A percentile compares a stretch with the other conserved stretches of the same genome.
Evolutionary conservation across 2,797 vertebrate species (phyloP).

Genomic region (Natrix natrix): DNA sequence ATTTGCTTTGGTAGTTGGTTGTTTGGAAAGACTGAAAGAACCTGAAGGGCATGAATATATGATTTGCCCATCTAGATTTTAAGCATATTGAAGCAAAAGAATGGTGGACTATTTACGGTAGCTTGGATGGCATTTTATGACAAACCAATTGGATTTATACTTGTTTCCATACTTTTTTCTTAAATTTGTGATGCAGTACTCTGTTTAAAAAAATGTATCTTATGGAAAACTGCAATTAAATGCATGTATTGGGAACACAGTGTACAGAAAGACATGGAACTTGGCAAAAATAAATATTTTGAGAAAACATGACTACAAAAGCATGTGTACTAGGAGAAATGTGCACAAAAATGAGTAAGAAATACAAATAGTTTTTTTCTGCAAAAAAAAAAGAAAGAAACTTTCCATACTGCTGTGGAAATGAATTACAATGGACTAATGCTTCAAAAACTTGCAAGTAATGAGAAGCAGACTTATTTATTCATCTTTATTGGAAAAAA

Average conservation of each 20-base stretch:
- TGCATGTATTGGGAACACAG: neutral
- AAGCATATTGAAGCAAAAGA: neutral
- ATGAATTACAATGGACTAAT: neutral
- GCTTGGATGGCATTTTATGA: neutral
- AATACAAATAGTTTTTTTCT: neutral
- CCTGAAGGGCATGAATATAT: neutral
- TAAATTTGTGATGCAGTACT: neutral
- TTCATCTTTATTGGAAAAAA: neutral
- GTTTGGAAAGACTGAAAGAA: neutral
- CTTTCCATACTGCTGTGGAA: neutral
- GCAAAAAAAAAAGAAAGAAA: neutral
- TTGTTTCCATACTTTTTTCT: neutral
- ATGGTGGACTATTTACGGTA: neutral
- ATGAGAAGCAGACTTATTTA: neutral
- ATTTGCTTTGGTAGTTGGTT: neutral
- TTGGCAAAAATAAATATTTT: neutral
- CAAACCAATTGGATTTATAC: neutral
- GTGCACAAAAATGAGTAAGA: neutral
- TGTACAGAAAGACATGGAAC: neutral
- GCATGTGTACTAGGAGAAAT: neutral
- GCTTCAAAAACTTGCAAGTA: neutral
- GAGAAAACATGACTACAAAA: neutral
- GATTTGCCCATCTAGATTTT: neutral
- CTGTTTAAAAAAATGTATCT: neutral
- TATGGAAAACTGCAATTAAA: neutral